Evolutionary conservation across 2,797 vertebrate species (phyloP).

Genomic region (Amniataba percoides): DNA sequence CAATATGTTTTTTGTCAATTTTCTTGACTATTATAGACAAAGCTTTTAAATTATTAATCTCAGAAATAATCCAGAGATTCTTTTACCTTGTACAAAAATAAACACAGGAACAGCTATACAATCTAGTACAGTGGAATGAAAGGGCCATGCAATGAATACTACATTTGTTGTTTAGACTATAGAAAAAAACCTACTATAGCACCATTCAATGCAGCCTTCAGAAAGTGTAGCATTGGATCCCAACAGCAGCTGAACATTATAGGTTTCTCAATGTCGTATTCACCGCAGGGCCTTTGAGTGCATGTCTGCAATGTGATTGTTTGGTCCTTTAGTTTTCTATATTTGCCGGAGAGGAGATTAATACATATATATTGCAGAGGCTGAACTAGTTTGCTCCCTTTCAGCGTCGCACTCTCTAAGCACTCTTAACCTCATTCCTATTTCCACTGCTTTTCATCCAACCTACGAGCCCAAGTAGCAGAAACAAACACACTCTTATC

Average conservation of each 20-base stretch:
- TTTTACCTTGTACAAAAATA: neutral
- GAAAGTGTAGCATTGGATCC: neutral
- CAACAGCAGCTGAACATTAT: neutral
- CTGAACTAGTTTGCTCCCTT: conserved; percentile 17
- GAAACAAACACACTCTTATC: conserved; percentile 43
- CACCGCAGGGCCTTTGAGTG: conserved; percentile 13
- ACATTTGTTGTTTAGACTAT: neutral
- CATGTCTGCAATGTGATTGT: conserved; percentile 2
- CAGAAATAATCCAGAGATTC: neutral
- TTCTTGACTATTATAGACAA: neutral
- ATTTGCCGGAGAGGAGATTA: conserved; percentile 25
- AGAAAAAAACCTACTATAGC: neutral
- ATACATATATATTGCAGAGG: neutral
- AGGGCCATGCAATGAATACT: neutral
- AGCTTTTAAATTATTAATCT: neutral
- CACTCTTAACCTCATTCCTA: conserved; percentile 17
- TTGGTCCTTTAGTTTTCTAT: conserved; percentile 6
- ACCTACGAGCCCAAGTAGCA: conserved; percentile 26
- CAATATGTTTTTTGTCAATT: neutral
- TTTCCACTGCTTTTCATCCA: conserved; percentile 50
- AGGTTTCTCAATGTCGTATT: neutral
- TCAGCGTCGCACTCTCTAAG: conserved; percentile 3
- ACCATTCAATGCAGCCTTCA: neutral
- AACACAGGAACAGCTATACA: neutral
- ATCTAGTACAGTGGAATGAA: neutral